These are phyloP conservation scores for Drosophila erecta DNA, from an alignment of 1,140 invertebrate genomes.

Conservation along the genomic window DNA sequence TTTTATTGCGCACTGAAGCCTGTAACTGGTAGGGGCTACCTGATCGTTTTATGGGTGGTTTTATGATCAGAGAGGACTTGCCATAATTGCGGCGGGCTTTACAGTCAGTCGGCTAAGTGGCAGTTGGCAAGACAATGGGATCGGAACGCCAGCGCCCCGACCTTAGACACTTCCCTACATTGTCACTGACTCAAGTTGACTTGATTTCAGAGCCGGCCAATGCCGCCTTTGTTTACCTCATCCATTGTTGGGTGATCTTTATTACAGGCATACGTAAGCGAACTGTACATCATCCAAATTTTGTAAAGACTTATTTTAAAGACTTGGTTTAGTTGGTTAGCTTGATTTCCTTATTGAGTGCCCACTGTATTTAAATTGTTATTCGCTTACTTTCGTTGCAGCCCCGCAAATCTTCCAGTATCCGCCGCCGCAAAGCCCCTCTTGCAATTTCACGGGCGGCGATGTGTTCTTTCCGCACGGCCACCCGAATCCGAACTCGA, in stretches of 20 bases:
- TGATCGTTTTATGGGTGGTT: constrained; percentile 55
- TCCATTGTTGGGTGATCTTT: constrained; percentile 32
- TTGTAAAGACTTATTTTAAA: too few species aligned
- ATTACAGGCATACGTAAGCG: not conserved
- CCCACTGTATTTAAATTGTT: not conserved
- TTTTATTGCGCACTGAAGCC: constrained; percentile 23
- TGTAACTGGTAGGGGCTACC: constrained; percentile 20
- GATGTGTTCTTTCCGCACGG: constrained; percentile 79
- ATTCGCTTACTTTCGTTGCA: constrained; percentile 41
- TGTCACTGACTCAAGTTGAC: constrained; percentile 46
- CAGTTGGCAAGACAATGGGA: constrained; percentile 47
- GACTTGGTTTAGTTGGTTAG: too few species aligned
- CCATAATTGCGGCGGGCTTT: constrained; percentile 38
- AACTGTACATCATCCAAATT: not conserved
- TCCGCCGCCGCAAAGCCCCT: constrained; percentile 80
- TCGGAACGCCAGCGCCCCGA: constrained; percentile 29
- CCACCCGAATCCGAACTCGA: constrained; percentile 20
- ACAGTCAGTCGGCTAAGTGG: constrained; percentile 44
- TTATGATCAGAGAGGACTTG: constrained; percentile 54
- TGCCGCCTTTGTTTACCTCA: constrained; percentile 59
- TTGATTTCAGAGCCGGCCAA: constrained; percentile 23
- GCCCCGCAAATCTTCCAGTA: constrained; percentile 81
- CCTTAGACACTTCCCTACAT: constrained; percentile 76
- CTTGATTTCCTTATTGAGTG: not conserved
- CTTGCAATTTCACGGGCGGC: constrained; percentile 67